phyloP scores from a whole-genome alignment of 2,113 vertebrate species.

The Chroicocephalus ridibundus region DNA sequence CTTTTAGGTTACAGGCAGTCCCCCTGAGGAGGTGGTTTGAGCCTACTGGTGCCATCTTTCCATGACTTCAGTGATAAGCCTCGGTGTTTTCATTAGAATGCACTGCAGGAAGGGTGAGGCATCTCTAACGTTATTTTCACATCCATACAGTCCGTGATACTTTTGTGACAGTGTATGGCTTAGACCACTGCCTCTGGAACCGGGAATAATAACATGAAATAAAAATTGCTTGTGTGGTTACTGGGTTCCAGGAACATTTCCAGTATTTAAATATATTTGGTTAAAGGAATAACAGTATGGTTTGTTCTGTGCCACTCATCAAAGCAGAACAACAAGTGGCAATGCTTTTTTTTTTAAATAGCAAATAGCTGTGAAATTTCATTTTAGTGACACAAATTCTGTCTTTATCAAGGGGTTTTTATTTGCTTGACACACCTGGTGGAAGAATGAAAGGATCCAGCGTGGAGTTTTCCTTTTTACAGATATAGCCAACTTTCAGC shows the following conservation, averaged over 20 bases:
- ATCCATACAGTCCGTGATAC: not conserved
- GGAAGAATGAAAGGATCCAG: conserved; percentile 50
- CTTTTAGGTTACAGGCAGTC: not conserved
- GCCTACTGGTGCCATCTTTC: not conserved
- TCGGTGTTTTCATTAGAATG: not conserved
- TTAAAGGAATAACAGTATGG: not conserved
- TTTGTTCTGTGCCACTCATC: not conserved
- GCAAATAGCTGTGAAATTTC: not conserved
- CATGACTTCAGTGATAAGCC: not conserved
- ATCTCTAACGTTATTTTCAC: not conserved
- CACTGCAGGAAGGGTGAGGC: not conserved
- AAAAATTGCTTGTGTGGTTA: not conserved
- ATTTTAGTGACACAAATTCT: not conserved
- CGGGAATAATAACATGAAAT: not conserved
- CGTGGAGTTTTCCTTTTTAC: conserved; percentile 84
- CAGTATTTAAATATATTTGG: not conserved
- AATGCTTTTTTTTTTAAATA: not conserved
- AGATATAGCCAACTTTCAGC: conserved; percentile 89
- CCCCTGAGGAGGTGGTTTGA: not conserved
- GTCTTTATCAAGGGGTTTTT: not conserved
- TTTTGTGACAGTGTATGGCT: not conserved
- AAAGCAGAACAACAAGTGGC: not conserved
- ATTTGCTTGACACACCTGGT: conserved; percentile 48
- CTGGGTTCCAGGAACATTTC: not conserved
- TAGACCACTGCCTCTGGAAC: not conserved